Base-by-base conservation (phyloP, 2,888 invertebrate species). In the Acronicta aceris region DNA sequence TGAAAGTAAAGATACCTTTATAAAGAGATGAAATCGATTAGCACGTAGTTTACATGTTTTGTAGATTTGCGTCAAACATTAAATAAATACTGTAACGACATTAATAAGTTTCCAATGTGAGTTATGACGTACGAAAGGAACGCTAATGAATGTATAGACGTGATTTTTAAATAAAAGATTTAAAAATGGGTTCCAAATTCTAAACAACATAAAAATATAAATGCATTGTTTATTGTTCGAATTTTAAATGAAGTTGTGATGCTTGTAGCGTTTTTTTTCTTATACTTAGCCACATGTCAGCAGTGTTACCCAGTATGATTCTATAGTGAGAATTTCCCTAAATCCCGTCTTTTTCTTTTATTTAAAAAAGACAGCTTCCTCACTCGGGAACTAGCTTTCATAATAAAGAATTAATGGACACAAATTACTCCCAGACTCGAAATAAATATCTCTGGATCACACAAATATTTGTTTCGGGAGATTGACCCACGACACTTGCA, bases 11-110 rank as follows among this genome's bases (percentile, higher is more conserved):
- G 13, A 25, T 30, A 49, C 8, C 33, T 54, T 71, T 60, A 43
- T 51, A 12, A 2, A 16, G 9, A 56, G 42, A 55, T 42, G 16
- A 46, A 43, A 55, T 49, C 9, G 4, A 58, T 51, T 52, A 17
- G 41, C 15, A 69, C 55, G 9, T 38, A 49, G 17, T 69, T 59
- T 10, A 40, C 43, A 57, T 50, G 12, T 36, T 27, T 36, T 52
- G 17, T 56, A n/a, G n/a, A 7, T 33, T 55, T 71, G 38, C 75
- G 75, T 75, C 71, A 74, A 65, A 65, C 51, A 12, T 60, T 53
- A 67, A 63, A 54, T 65, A 52, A 21, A 68, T 52, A 59, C 64
- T 52, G 25, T 49, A 49, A 49, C 36, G 43, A 56, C 48, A 40
- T 38, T 38, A 38, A n/a, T n/a, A n/a, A 38, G 38, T n/a, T 13